Evolutionary conservation across 1,140 invertebrate genomes (phyloP).

Genomic region (Camponotus floridanus): DNA sequence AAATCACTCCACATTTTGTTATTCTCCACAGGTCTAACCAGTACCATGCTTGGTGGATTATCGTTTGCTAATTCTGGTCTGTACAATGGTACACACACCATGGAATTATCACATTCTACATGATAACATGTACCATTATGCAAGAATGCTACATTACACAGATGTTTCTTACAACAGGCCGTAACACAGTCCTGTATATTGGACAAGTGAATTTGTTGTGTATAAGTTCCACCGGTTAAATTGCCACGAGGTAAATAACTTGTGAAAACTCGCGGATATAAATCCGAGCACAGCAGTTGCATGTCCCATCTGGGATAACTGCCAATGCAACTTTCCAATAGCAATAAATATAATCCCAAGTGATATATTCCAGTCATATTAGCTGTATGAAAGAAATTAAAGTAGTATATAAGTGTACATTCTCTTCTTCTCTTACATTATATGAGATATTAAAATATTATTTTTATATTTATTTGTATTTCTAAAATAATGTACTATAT

Average conservation of each 20-base stretch:
- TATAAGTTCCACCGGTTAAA: slow-evolving; percentile 88
- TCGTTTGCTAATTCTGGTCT: slow-evolving; percentile 86
- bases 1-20: slow-evolving; percentile 87
- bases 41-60: slow-evolving; percentile 90
- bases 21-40: slow-evolving; percentile 90
- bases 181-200: slow-evolving; percentile 89
- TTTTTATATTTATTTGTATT: neutral
- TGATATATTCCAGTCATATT: slow-evolving; percentile 76
- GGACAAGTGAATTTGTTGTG: slow-evolving; percentile 86
- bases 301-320: slow-evolving; percentile 78
- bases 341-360: slow-evolving; percentile 75
- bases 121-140: slow-evolving; percentile 92
- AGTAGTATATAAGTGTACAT: neutral
- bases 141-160: slow-evolving; percentile 93
- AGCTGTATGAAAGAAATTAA: slow-evolving; percentile 67
- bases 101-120: slow-evolving; percentile 90
- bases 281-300: slow-evolving; percentile 80
- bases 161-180: slow-evolving; percentile 89
- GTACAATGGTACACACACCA: slow-evolving; percentile 89
- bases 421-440: neutral
- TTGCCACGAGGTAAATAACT: slow-evolving; percentile 86
- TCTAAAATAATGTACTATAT: neutral
- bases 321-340: slow-evolving; percentile 76
- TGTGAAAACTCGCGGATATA: slow-evolving; percentile 80
- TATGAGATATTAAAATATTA: slow-evolving; percentile 10